phyloP scores from a whole-genome alignment of 1,140 invertebrate species.

The Lepidotrigona ventralis region DNA sequence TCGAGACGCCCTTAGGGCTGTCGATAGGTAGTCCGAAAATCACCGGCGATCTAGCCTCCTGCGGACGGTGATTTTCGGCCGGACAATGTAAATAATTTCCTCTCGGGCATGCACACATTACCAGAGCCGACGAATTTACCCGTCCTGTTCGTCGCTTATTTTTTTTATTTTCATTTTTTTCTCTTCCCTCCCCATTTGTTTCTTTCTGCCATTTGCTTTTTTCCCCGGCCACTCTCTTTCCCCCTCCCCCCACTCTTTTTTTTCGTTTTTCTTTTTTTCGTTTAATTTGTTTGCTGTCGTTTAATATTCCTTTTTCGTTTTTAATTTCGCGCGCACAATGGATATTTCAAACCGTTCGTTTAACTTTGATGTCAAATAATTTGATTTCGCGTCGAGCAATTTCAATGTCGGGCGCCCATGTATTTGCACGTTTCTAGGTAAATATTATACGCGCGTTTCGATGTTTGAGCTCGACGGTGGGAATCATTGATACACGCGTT shows the following conservation, averaged over 20 bases:
- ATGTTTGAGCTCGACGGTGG: background rate
- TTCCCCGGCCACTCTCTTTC: background rate
- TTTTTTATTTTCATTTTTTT: too few relatives aligned
- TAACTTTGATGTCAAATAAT: conserved; percentile 37
- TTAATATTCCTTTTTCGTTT: conserved; percentile 11
- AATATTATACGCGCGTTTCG: conserved; percentile 11
- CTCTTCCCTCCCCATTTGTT: background rate
- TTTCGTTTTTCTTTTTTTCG: background rate
- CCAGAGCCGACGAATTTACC: background rate
- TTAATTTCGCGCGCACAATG: conserved; percentile 26
- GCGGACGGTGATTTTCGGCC: conserved; percentile 6
- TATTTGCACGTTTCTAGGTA: conserved; percentile 19
- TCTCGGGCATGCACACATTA: too few relatives aligned
- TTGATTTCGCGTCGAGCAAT: conserved; percentile 33
- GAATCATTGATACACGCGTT: background rate
- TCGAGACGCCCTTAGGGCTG: conserved; percentile 50
- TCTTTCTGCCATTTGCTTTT: background rate
- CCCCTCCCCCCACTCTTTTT: background rate
- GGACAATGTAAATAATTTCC: background rate
- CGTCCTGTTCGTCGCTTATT: background rate
- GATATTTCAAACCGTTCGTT: conserved; percentile 30
- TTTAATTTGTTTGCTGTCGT: conserved; percentile 13
- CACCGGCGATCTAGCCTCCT: conserved; percentile 14
- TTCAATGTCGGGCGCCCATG: conserved; percentile 24
- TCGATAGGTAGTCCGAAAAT: conserved; percentile 48